Conservation (phyloP, 2,113 vertebrate species). For the Psophia crepitans region DNA sequence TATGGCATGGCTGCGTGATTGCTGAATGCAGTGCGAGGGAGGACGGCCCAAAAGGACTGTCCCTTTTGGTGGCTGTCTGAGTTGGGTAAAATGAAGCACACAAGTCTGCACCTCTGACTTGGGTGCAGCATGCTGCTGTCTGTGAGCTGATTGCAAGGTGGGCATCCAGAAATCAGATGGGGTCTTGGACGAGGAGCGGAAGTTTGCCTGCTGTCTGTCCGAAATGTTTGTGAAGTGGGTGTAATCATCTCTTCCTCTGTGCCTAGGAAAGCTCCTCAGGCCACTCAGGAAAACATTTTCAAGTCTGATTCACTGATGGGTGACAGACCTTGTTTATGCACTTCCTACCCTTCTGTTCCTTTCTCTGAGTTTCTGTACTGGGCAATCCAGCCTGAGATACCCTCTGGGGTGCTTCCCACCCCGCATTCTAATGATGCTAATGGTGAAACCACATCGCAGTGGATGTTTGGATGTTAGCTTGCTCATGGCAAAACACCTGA, state of each 20-base stretch:
- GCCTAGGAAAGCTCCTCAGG: not conserved
- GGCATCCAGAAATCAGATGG: fast-evolving
- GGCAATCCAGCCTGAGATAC: not conserved
- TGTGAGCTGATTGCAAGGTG: not conserved
- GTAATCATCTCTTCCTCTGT: not conserved
- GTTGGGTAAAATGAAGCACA: not conserved
- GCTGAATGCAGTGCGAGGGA: not conserved
- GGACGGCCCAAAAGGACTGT: not conserved
- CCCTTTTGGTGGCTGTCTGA: not conserved
- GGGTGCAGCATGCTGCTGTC: not conserved
- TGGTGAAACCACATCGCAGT: not conserved
- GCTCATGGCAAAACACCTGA: not conserved
- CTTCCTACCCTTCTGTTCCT: not conserved
- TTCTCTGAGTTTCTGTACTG: not conserved
- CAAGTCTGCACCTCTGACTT: not conserved
- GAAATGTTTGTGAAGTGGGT: not conserved
- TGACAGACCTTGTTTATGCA: not conserved
- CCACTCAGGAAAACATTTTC: not conserved
- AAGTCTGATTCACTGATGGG: not conserved
- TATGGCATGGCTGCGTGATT: not conserved
- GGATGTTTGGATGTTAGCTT: not conserved
- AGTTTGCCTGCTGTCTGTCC: not conserved
- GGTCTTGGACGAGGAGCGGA: not conserved
- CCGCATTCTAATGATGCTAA: not conserved
- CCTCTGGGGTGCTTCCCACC: not conserved